A percentile compares a stretch with the other conserved stretches of the same genome.
Evolutionary conservation across 2,888 invertebrate genomes (phyloP).

Genomic region (Ethmia dodecea): DNA sequence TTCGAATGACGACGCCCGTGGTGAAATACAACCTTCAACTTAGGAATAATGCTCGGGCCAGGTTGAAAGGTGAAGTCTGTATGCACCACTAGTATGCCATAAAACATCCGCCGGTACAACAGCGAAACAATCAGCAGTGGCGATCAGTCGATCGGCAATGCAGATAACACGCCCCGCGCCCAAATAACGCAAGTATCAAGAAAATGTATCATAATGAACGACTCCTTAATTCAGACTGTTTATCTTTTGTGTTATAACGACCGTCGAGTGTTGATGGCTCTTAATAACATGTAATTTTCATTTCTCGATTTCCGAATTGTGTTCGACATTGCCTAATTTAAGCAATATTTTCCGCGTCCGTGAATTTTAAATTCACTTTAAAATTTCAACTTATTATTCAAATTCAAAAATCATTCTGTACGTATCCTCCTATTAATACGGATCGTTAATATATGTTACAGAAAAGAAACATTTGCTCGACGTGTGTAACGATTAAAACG

Average conservation of each 20-base stretch:
- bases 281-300: constrained; percentile 72
- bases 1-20: too few species aligned
- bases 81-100: constrained; percentile 10
- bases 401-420: constrained; percentile 29
- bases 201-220: constrained; percentile 67
- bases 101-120: constrained; percentile 29
- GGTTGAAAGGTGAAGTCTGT: too few species aligned
- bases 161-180: constrained; percentile 54
- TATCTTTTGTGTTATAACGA: constrained; percentile 73
- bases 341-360: constrained; percentile 51
- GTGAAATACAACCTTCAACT: too few species aligned
- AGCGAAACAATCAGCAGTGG: constrained; percentile 52
- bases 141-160: constrained; percentile 49
- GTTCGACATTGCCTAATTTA: constrained; percentile 62
- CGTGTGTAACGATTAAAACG: constrained; percentile 37
- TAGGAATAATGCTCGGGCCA: too few species aligned
- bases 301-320: constrained; percentile 66
- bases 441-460: constrained; percentile 7
- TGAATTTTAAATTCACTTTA: constrained; percentile 58
- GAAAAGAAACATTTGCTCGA: constrained; percentile 22
- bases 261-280: constrained; percentile 68
- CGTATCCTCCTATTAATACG: constrained; percentile 17
- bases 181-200: constrained; percentile 65
- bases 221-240: constrained; percentile 70
- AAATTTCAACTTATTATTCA: too few species aligned